Evolutionary conservation across 2,888 invertebrate species (phyloP).

Genomic region (Cephus sareptanus): DNA sequence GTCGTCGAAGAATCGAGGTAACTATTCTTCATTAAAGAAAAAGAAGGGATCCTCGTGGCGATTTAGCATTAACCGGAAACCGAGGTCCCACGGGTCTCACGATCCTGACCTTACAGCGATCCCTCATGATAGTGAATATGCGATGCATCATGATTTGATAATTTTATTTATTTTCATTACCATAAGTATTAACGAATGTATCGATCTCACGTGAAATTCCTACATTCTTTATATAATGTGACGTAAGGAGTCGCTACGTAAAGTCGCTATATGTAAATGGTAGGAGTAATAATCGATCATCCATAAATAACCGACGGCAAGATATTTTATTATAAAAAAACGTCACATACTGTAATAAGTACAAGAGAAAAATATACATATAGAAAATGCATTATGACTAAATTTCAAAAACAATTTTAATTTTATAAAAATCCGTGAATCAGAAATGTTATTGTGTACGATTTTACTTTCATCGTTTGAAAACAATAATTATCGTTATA

Average conservation of each 20-base stretch:
- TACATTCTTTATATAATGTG: background rate
- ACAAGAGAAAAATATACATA: background rate
- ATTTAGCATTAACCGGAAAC: conserved; percentile 45
- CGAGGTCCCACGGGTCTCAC: conserved; percentile 47
- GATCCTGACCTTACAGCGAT: conserved; percentile 52
- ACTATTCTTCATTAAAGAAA: background rate
- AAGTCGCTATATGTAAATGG: too few species aligned
- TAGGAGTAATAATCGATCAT: too few species aligned
- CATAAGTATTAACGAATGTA: conserved; percentile 20
- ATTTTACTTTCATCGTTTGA: background rate
- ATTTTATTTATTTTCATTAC: conserved; percentile 27
- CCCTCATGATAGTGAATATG: conserved; percentile 38
- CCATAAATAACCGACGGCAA: background rate
- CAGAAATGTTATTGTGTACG: too few species aligned
- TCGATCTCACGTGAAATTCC: background rate
- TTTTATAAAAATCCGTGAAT: too few species aligned
- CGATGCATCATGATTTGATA: conserved; percentile 37
- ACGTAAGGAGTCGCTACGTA: too few species aligned
- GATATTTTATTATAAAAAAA: background rate
- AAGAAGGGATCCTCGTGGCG: conserved; percentile 4
- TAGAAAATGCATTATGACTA: too few species aligned
- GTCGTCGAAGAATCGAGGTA: background rate
- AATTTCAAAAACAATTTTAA: too few species aligned
- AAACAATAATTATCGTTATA: background rate
- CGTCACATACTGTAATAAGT: background rate